phyloP scores from a whole-genome alignment of 1,140 invertebrate species.

The Ctenoplectra terminalis region DNA sequence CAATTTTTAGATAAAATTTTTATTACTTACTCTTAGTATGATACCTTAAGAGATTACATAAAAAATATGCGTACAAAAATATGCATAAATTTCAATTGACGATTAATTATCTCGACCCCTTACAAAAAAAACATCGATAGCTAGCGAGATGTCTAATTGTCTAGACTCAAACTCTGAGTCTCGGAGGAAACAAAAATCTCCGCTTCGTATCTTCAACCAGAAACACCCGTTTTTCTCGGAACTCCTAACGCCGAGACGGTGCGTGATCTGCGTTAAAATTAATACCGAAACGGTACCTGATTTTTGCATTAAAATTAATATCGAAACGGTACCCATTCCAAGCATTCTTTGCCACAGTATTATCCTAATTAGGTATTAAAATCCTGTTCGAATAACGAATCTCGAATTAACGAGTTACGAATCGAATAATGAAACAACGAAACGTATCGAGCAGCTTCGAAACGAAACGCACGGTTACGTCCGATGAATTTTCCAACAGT shows the following conservation, averaged over 20 bases:
- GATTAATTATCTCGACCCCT: too few relatives aligned
- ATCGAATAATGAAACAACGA: background rate
- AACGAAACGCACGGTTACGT: background rate
- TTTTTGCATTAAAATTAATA: slow-evolving; percentile 2
- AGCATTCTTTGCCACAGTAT: too few relatives aligned
- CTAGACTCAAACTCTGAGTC: too few relatives aligned
- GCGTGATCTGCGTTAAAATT: background rate
- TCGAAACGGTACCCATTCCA: background rate
- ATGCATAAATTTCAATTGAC: too few relatives aligned
- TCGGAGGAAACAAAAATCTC: background rate
- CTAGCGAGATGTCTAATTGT: too few relatives aligned
- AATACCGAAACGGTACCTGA: background rate
- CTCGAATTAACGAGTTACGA: background rate
- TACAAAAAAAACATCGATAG: too few relatives aligned
- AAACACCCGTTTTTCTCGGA: background rate
- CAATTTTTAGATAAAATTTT: too few relatives aligned
- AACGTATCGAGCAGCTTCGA: background rate
- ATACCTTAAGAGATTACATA: too few relatives aligned
- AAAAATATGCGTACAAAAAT: too few relatives aligned
- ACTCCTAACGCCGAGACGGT: background rate
- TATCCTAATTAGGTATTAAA: too few relatives aligned
- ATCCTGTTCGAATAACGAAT: too few relatives aligned
- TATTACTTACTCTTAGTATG: too few relatives aligned
- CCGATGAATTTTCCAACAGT: background rate
- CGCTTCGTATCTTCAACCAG: background rate